Base-by-base conservation (phyloP, 2,113 vertebrate genomes). In the Phoxinus phoxinus region DNA sequence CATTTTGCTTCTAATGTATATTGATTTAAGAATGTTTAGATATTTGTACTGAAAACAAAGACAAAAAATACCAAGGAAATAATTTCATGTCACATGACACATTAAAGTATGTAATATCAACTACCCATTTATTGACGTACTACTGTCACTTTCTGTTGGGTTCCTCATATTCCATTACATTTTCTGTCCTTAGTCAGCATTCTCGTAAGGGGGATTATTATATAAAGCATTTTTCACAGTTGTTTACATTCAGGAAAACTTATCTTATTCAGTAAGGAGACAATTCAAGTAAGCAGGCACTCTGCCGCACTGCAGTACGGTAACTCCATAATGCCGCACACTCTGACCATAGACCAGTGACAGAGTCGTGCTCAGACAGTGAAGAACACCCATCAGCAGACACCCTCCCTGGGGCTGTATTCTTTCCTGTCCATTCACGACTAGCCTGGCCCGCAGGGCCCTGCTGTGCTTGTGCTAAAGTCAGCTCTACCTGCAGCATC, bases 351-450 rank as follows among this genome's bases (percentile, higher is more conserved):
- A 86, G 35, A 19, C 23, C 84, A 46, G 87, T 37, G 44, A 81
- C 46, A 30, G 71, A 35, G 46, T 58, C 69, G 23, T 51, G 80
- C 83, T 77, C 82, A 35, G 73, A 80, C 84, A 88, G 74, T 74
- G 80, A 75, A 58, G 82, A 86, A 53, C 46, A 37, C 1, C 69
- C 61, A 77, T 86, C 77, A 71, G 83, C 77, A 76, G 41, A 25
- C 63, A 13, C 46, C 63, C 74, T 82, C 61, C 74, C 83, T 56
- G 8, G 71, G 83, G 65, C 73, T 86, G 17, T 85, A 84, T 85
- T 72, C 65, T 83, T 89, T 78, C 69, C 83, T 37, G 3, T 82
- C 81, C 41, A 23, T 74, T 74, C 77, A 81, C 75, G 51, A 32
- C 7, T 71, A 86, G 67, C 46, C 25, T 51, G 85, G 77, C 51